phyloP scores from a whole-genome alignment of 2,113 vertebrate species.

The Alosa alosa region DNA sequence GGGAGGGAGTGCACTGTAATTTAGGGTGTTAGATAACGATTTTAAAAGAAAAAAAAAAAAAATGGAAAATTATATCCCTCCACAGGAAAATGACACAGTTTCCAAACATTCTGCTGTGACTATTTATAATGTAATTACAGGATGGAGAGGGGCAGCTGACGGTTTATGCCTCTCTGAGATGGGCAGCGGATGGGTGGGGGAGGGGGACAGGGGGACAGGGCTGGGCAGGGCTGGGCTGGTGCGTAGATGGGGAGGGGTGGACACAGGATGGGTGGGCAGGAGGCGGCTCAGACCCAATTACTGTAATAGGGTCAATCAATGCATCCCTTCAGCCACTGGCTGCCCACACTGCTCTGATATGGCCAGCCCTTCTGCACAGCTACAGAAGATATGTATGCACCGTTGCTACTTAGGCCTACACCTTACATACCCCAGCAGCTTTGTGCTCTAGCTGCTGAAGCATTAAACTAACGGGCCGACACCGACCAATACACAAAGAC shows the following conservation, averaged over 20 bases:
- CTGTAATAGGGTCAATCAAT: constrained; percentile 59
- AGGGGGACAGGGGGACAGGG: background rate
- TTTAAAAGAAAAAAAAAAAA: constrained; percentile 45
- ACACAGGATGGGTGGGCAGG: constrained; percentile 17
- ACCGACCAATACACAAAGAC: background rate
- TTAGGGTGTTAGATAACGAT: constrained; percentile 45
- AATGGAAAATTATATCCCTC: constrained; percentile 39
- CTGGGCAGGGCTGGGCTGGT: background rate
- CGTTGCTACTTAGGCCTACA: background rate
- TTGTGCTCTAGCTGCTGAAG: background rate
- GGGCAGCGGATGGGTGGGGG: constrained; percentile 6
- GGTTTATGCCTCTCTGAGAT: constrained; percentile 38
- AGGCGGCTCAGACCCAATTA: constrained; percentile 48
- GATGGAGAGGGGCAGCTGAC: constrained; percentile 28
- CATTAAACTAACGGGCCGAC: background rate
- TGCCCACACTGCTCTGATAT: background rate
- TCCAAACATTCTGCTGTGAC: constrained; percentile 40
- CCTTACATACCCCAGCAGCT: background rate
- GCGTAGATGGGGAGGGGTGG: background rate
- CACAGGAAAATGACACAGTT: constrained; percentile 45
- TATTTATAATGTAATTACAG: constrained; percentile 42
- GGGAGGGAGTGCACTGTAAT: constrained; percentile 38
- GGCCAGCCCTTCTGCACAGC: background rate
- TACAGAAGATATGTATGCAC: background rate
- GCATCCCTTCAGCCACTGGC: constrained; percentile 25